These are phyloP conservation scores for Oophaga sylvatica DNA, from an alignment of 2,797 vertebrate species.

Conservation along the genomic window DNA sequence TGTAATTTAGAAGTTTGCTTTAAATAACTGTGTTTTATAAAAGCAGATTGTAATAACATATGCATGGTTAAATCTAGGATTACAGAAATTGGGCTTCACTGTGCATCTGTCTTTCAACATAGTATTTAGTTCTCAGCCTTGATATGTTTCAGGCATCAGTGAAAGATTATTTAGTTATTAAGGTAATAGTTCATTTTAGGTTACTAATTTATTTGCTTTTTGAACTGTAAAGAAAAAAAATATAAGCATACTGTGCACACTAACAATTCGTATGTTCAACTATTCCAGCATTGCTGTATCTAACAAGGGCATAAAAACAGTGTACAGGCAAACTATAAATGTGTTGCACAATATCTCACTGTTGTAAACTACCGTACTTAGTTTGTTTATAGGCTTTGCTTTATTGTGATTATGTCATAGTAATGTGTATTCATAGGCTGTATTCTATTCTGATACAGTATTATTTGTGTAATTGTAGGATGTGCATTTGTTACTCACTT, in stretches of 20 bases:
- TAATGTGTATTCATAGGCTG: too few relatives aligned
- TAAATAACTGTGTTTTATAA: slow-evolving; percentile 58
- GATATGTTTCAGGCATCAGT: slow-evolving; percentile 12
- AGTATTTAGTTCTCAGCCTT: slow-evolving; percentile 25
- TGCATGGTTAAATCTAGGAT: slow-evolving; percentile 56
- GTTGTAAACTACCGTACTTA: neutral
- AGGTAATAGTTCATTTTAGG: slow-evolving; percentile 20
- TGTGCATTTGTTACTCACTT: too few relatives aligned
- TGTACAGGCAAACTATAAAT: neutral
- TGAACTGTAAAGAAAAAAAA: neutral
- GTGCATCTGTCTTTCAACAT: slow-evolving; percentile 50
- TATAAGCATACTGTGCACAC: neutral
- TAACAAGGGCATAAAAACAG: neutral
- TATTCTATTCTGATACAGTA: too few relatives aligned
- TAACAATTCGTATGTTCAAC: neutral
- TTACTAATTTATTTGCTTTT: neutral
- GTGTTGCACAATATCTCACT: neutral
- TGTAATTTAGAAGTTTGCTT: slow-evolving; percentile 54
- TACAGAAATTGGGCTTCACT: slow-evolving; percentile 38
- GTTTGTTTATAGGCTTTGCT: too few relatives aligned
- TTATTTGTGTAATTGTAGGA: too few relatives aligned
- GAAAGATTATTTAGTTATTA: slow-evolving; percentile 4
- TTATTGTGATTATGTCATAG: too few relatives aligned
- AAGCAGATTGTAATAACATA: slow-evolving; percentile 62
- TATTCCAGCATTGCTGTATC: neutral